Percentiles rank a stretch among this genome's conserved stretches.
Conservation (phyloP, 2,113 vertebrate genomes). For the Oreochromis tanganicae region DNA sequence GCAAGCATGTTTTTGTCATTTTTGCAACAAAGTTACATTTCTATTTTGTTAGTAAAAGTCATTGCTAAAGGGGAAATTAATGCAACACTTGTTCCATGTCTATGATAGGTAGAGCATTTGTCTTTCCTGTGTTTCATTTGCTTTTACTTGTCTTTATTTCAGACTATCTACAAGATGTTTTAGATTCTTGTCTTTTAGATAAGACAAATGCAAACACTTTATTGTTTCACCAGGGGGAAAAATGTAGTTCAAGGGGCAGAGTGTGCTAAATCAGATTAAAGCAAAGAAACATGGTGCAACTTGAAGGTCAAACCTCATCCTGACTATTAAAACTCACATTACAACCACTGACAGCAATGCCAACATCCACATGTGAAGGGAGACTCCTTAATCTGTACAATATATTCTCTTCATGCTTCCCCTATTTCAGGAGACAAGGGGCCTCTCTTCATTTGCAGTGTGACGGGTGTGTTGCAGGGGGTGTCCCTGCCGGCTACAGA, state of each 20-base stretch:
- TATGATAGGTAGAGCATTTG: not conserved
- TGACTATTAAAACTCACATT: constrained; percentile 16
- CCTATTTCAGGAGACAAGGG: constrained; percentile 20
- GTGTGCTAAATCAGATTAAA: constrained; percentile 10
- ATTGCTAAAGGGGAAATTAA: accelerated
- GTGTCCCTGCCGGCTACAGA: constrained; percentile 48
- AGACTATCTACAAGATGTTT: not conserved
- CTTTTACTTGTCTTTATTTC: not conserved
- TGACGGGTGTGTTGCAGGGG: constrained; percentile 42
- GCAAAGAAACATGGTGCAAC: not conserved
- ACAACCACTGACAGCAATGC: not conserved
- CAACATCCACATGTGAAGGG: constrained; percentile 5
- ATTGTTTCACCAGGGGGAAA: accelerated
- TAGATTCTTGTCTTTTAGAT: not conserved
- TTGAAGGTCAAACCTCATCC: constrained; percentile 22
- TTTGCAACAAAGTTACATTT: not conserved
- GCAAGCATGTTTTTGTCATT: not conserved
- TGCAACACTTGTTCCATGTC: not conserved
- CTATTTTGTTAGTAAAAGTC: not conserved
- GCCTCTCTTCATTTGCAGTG: constrained; percentile 36
- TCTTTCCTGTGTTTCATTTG: not conserved
- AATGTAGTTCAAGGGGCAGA: not conserved
- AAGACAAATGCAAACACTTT: not conserved
- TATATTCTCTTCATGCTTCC: constrained; percentile 15
- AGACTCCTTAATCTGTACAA: constrained; percentile 13